phyloP scores from a whole-genome alignment of 2,888 invertebrate genomes.

The Drosophila melanosoma region DNA sequence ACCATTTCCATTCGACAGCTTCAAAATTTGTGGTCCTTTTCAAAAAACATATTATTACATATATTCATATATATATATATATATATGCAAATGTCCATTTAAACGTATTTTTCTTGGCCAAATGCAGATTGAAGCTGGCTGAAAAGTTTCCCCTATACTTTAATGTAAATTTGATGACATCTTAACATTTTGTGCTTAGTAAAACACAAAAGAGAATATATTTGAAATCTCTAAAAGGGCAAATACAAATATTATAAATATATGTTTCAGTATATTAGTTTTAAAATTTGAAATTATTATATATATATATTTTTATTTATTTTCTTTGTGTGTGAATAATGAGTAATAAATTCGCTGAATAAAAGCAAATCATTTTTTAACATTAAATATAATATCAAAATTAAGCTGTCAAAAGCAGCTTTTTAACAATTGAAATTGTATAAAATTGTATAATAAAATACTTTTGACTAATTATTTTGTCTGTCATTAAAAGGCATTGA shows the following conservation, averaged over 20 bases:
- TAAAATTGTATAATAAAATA: slow-evolving; percentile 9
- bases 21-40: slow-evolving; percentile 53
- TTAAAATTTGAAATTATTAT: not conserved
- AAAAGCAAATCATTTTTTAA: not conserved
- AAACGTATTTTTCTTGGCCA: slow-evolving; percentile 50
- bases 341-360: too few species aligned
- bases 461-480: slow-evolving; percentile 25
- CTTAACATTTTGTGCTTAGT: slow-evolving; percentile 13
- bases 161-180: slow-evolving; percentile 36
- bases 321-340: not conserved
- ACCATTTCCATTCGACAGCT: slow-evolving; percentile 52
- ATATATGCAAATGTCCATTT: slow-evolving; percentile 5
- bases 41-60: slow-evolving; percentile 4
- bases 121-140: slow-evolving; percentile 44
- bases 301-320: not conserved
- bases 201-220: slow-evolving; percentile 9
- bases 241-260: not conserved
- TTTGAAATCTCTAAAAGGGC: not conserved
- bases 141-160: slow-evolving; percentile 21
- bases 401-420: not conserved
- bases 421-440: not conserved
- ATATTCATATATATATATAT: slow-evolving; percentile 16
- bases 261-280: not conserved
- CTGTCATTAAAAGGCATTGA: slow-evolving; percentile 13
- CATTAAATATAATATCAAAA: not conserved